phyloP scores from a whole-genome alignment of 2,113 vertebrate genomes.

The Tachysurus fulvidraco region DNA sequence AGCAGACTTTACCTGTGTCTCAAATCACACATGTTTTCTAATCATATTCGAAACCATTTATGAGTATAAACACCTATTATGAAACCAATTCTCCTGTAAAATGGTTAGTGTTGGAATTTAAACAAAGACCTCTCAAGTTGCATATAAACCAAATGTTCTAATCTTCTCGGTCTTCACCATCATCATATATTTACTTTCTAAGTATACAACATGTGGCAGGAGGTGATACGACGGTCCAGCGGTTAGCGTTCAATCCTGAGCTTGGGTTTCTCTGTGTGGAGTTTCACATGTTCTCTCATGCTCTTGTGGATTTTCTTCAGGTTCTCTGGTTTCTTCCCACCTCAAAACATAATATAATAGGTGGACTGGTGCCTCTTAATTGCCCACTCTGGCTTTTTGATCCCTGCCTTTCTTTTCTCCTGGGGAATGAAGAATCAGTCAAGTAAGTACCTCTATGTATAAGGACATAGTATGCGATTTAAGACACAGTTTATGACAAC shows the following conservation, averaged over 20 bases:
- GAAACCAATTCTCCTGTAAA: constrained; percentile 2
- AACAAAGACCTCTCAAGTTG: background rate
- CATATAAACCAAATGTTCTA: background rate
- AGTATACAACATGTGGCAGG: background rate
- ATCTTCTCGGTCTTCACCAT: background rate
- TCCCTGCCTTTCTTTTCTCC: background rate
- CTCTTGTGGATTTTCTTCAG: background rate
- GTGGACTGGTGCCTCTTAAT: background rate
- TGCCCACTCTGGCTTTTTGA: background rate
- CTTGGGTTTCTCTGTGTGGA: background rate
- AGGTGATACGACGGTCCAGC: background rate
- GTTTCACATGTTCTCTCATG: background rate
- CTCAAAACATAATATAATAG: background rate
- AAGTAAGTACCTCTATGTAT: background rate
- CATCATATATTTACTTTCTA: background rate
- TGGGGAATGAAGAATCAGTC: background rate
- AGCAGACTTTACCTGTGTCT: background rate
- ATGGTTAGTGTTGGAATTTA: background rate
- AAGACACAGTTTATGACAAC: background rate
- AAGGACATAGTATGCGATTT: background rate
- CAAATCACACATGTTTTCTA: background rate
- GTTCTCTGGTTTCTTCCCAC: background rate
- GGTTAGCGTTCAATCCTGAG: background rate
- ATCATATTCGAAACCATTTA: background rate
- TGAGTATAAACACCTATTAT: background rate